Evolutionary conservation across 2,797 vertebrate species (phyloP), one percentile per base, ranked within the genome.

Genomic region (Cirrhinus molitorella): DNA sequence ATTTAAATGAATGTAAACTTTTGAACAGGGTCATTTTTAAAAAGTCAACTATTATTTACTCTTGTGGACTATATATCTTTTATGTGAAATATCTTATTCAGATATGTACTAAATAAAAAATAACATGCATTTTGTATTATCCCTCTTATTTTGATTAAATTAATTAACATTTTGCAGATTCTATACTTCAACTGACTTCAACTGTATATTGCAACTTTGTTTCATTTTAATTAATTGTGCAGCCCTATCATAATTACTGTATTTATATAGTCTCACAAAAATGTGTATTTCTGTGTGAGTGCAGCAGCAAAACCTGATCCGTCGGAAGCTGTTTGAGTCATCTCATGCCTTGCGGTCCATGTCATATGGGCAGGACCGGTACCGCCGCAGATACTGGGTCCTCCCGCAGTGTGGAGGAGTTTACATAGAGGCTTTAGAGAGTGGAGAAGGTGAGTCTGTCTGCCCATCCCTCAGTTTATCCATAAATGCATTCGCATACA

Each of bases 331-430:
- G 71, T 99, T 99, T 89, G 98, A 99, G 87, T 97, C 97, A 10
- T 98, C 98, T 2, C 97, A 99, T 81, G 98, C 96, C 63, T 92
- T 99, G 73, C 97, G 98, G 83, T 98, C 98, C 0, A 97, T 98
- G 97, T 97, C 97, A 95, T 99, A 99, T 8, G 98, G 98, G 13
- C 98, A 99, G 88, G 98, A 99, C 89, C 97, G 98, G 1, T 99
- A 97, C 87, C 95, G 96, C 61, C 97, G 98, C 23, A 95, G 98
- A 49, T 99, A 99, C 91, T 99, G 98, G 98, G 97, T 99, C 43
- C 96, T 99, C 67, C 98, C 98, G 13, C 98, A 99, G 37, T 99
- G 98, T 84, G 98, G 98, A 37, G 98, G 98, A 0, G 91, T 99
- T 91, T 99, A 99, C 92, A 96, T 99, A 12, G 98, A 99, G 94